Base-by-base conservation (phyloP, 1,140 invertebrate genomes). In the Brachionus calyciflorus region DNA sequence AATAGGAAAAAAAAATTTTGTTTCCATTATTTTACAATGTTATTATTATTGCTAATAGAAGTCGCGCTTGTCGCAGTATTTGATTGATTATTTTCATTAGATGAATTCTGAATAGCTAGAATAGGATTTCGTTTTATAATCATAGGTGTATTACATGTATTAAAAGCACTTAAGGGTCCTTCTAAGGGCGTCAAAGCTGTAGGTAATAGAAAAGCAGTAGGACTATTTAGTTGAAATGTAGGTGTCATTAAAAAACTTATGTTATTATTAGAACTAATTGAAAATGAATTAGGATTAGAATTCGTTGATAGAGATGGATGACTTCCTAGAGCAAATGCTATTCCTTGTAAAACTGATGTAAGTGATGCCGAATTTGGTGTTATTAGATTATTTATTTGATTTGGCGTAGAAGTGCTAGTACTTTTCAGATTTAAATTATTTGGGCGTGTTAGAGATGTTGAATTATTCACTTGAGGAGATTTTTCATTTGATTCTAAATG, bases 171-270 rank as follows among this genome's bases (percentile, higher is more conserved):
- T 6, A 65, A 14, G 5, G 40, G 17, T n/a, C 37, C 40, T 24
- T 65, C 60, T 4, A 65, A 9, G 0, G 60, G 60, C 3, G 60
- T 44, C 40, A 65, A 65, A 44, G n/a, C n/a, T n/a, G n/a, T n/a
- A n/a, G n/a, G n/a, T n/a, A 37, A 41, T 41, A 65, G 44, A 44
- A 65, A 44, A 26, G 60, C 37, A 1, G 60, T 65, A 12, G 60
- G 60, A 17, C 37, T 65, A 24, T 65, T 65, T 24, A 65, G 17
- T 1, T 41, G 17, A 26, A 65, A 65, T 12, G 60, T 65, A 14
- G 60, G 60, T 19, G 60, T 65, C 60, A 65, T 65, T 12, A 65
- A 37, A 44, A 65, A 26, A 65, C 60, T 65, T 24, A 65, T 65
- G 24, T 65, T 65, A 37, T 65, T 65, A 41, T 65, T 65, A 24